These are phyloP conservation scores for Hydraecia micacea DNA, from an alignment of 2,888 invertebrate genomes.

Conservation along the genomic window DNA sequence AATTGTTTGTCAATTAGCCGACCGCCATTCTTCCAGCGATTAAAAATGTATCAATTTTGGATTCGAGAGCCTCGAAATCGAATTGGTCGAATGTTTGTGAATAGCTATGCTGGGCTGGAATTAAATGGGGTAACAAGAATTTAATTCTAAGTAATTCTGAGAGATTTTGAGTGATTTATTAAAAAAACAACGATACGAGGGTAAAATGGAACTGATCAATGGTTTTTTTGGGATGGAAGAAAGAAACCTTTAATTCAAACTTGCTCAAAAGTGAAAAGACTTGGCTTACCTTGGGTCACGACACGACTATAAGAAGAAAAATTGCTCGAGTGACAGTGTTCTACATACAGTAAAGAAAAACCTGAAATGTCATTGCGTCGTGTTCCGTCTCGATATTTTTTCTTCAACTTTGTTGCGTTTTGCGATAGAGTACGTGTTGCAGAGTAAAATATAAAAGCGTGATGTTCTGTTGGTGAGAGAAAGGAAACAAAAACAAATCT, in stretches of 20 bases:
- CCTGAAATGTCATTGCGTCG: slow-evolving; percentile 24
- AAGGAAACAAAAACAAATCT: slow-evolving; percentile 59
- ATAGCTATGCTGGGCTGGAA: not conserved
- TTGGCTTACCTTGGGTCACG: not conserved
- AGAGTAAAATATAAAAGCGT: slow-evolving; percentile 44
- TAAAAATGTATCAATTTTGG: not conserved
- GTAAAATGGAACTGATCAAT: not conserved
- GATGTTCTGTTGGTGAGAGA: slow-evolving; percentile 47
- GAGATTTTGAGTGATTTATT: not conserved
- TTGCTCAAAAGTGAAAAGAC: slow-evolving; percentile 5
- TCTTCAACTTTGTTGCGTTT: slow-evolving; percentile 18
- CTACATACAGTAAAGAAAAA: slow-evolving; percentile 22
- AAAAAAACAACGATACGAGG: not conserved
- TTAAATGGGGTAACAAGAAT: not conserved
- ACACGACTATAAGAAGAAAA: slow-evolving; percentile 28
- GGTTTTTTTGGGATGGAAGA: not conserved
- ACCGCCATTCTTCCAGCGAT: not conserved
- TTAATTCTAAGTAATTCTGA: not conserved
- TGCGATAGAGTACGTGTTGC: slow-evolving; percentile 39
- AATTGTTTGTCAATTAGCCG: not conserved
- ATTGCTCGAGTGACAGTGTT: slow-evolving; percentile 24
- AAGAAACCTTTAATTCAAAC: slow-evolving; percentile 7
- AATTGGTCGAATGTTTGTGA: not conserved
- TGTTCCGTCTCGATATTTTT: slow-evolving; percentile 22
- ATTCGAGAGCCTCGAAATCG: not conserved